Percentiles rank a stretch among this genome's conserved stretches.
These are phyloP conservation scores for Piaya cayana DNA, from an alignment of 2,113 vertebrate species.

Conservation along the genomic window DNA sequence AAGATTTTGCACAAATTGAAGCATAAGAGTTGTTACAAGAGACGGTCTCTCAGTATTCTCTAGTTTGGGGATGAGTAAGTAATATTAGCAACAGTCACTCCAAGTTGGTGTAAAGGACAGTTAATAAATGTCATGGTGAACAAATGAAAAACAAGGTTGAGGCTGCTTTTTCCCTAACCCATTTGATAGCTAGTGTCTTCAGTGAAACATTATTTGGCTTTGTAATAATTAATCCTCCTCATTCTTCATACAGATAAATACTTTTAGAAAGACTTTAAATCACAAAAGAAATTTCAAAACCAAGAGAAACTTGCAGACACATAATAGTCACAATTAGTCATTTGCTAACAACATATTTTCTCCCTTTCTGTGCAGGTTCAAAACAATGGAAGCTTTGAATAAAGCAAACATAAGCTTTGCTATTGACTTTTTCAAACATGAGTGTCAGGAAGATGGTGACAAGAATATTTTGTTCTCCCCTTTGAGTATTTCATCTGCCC, in stretches of 20 bases:
- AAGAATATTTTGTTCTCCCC: conserved; percentile 88
- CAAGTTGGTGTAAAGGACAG: not conserved
- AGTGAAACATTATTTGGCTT: not conserved
- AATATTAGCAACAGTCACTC: not conserved
- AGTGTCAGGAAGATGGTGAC: conserved; percentile 51
- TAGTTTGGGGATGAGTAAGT: not conserved
- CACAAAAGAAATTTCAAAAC: not conserved
- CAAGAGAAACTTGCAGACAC: not conserved
- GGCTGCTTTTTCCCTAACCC: not conserved
- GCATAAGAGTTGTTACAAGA: not conserved
- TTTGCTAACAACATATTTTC: not conserved
- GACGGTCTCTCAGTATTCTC: not conserved
- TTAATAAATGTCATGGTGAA: not conserved
- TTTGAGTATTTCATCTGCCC: conserved; percentile 84
- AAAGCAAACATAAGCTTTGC: conserved; percentile 83
- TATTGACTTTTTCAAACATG: conserved; percentile 80
- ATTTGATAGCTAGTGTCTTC: not conserved
- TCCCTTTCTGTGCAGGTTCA: conserved; percentile 10
- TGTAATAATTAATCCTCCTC: not conserved
- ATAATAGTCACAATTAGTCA: not conserved
- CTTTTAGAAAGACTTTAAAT: not conserved
- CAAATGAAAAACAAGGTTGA: not conserved
- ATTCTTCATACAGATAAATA: not conserved
- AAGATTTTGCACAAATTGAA: not conserved
- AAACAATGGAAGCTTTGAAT: conserved; percentile 79